phyloP scores from a whole-genome alignment of 2,113 vertebrate species.

The Galeopterus variegatus region DNA sequence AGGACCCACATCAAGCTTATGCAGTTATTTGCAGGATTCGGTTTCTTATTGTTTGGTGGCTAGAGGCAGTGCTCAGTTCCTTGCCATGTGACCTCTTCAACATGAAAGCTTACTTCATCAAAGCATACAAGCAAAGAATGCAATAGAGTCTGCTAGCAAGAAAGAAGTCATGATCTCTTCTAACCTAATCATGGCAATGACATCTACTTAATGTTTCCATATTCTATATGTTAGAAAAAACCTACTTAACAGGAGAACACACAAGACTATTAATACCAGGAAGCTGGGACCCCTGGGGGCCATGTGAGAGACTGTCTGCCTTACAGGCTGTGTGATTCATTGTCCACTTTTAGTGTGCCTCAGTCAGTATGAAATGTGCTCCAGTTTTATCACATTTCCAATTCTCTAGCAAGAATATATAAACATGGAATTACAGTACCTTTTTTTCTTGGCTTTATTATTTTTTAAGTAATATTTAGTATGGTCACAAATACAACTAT shows the following conservation, averaged over 20 bases:
- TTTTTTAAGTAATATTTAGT: slow-evolving; percentile 2
- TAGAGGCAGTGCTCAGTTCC: background rate
- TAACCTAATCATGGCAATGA: background rate
- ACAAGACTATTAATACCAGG: background rate
- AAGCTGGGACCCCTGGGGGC: background rate
- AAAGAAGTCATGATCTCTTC: background rate
- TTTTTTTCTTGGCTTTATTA: background rate
- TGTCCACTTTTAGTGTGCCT: background rate
- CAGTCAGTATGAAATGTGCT: background rate
- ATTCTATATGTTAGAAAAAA: background rate
- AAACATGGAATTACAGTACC: background rate
- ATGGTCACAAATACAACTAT: background rate
- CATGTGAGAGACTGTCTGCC: background rate
- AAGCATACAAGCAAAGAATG: background rate
- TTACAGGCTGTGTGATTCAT: background rate
- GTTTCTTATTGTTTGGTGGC: background rate
- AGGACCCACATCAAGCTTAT: background rate
- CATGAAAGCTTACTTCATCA: background rate
- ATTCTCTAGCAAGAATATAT: background rate
- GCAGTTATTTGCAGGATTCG: background rate
- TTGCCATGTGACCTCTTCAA: background rate
- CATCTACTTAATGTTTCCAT: background rate
- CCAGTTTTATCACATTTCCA: background rate
- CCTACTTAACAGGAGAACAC: background rate
- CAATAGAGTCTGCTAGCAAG: background rate